Conservation (phyloP, 2,797 vertebrate species). For the Tokudaia muenninki region DNA sequence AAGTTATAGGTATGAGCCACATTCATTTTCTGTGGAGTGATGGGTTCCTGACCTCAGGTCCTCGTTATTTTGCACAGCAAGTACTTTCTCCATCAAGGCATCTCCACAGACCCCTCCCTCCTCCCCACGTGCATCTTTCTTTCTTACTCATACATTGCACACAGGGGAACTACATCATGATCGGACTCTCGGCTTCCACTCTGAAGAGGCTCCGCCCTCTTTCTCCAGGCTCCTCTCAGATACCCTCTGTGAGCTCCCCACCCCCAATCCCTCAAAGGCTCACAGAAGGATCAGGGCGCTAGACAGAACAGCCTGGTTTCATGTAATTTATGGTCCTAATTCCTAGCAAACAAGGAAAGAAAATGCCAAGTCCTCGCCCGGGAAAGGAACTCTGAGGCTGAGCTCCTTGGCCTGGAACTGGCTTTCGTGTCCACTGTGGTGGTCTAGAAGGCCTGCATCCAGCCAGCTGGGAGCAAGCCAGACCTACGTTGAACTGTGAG, state of each 20-base stretch:
- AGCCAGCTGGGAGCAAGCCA: neutral
- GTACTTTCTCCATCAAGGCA: neutral
- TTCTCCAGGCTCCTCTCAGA: neutral
- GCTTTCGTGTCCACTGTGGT: neutral
- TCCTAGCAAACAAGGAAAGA: constrained; percentile 1
- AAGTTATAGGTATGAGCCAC: neutral
- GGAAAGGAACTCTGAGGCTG: neutral
- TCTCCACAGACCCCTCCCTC: neutral
- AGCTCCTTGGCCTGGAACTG: too few species aligned
- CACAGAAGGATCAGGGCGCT: neutral
- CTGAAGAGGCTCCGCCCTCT: neutral
- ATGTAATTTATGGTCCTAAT: neutral
- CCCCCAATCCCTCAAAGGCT: neutral
- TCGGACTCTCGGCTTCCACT: neutral
- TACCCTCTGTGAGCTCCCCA: neutral
- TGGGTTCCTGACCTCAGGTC: neutral
- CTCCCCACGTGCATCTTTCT: neutral
- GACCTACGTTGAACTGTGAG: neutral
- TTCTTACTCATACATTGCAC: neutral
- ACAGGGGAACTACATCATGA: fast-evolving
- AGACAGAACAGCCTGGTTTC: neutral
- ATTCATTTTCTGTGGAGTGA: neutral
- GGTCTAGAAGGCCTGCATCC: neutral
- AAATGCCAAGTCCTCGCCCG: neutral
- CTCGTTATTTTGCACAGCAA: neutral